Conservation (phyloP, 2,113 vertebrate species). For the Phylloscopus trochiloides region DNA sequence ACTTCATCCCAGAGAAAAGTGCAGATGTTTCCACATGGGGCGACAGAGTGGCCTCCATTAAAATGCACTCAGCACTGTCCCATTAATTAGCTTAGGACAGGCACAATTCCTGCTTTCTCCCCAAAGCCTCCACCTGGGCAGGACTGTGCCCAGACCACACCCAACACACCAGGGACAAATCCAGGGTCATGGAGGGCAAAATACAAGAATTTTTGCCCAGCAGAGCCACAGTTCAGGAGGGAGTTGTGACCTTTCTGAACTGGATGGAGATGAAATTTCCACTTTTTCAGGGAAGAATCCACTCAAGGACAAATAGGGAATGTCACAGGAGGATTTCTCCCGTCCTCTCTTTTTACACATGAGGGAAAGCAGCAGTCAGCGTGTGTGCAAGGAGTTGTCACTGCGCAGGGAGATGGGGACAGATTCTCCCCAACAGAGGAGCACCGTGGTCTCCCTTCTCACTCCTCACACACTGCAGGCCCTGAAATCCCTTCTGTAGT, state of each 20-base stretch:
- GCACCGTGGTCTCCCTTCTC: neutral
- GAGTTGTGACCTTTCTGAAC: neutral
- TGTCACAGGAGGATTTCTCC: neutral
- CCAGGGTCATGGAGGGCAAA: fast-evolving
- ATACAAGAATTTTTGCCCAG: neutral
- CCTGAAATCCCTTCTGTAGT: neutral
- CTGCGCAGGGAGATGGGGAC: neutral
- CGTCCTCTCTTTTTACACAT: fast-evolving
- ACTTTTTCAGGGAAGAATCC: neutral
- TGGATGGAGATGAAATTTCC: neutral
- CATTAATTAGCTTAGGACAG: neutral
- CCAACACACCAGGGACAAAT: neutral
- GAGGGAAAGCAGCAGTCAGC: neutral
- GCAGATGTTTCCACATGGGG: constrained; percentile 35
- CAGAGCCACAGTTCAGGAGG: neutral
- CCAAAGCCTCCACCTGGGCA: neutral
- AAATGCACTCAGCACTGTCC: neutral
- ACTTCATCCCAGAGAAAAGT: constrained; percentile 16
- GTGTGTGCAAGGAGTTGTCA: neutral
- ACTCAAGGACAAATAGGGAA: neutral
- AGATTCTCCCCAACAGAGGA: neutral
- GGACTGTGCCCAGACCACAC: neutral
- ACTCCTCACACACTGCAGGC: neutral
- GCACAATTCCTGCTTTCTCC: neutral
- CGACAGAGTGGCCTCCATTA: neutral